Conservation (phyloP, 2,888 invertebrate species). For the Lasioglossum zephyrum region DNA sequence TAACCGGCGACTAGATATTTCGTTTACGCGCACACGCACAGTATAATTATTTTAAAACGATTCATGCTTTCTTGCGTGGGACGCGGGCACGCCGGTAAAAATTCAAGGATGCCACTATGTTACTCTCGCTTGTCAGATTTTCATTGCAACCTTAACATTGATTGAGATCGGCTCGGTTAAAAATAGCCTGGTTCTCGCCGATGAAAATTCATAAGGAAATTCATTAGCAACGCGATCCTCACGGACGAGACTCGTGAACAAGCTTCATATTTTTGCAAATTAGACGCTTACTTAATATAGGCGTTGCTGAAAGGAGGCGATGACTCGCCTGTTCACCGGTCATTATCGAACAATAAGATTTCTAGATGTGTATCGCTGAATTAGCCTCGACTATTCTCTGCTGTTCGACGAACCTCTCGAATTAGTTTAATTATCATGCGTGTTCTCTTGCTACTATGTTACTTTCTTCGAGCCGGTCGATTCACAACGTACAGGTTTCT, state of each 20-base stretch:
- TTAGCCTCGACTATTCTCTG: background rate
- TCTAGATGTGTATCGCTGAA: background rate
- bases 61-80: background rate
- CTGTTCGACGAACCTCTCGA: no score
- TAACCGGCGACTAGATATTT: background rate
- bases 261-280: background rate
- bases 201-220: conserved; percentile 13
- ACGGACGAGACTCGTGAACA: background rate
- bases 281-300: background rate
- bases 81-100: background rate
- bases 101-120: conserved; percentile 19
- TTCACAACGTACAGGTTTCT: no score
- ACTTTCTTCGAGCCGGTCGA: no score
- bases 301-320: background rate
- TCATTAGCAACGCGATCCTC: conserved; percentile 6
- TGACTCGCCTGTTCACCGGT: background rate
- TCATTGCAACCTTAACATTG: conserved; percentile 18
- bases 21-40: background rate
- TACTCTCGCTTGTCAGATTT: conserved; percentile 22
- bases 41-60: background rate
- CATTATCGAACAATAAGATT: conserved; percentile 2
- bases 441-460: background rate
- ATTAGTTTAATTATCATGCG: background rate
- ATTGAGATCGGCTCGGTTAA: conserved; percentile 4
- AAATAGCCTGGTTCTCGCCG: conserved; percentile 5